Evolutionary conservation across 2,113 vertebrate species (phyloP), one percentile per base, ranked within the genome.

Genomic region (Crotalus viridis): DNA sequence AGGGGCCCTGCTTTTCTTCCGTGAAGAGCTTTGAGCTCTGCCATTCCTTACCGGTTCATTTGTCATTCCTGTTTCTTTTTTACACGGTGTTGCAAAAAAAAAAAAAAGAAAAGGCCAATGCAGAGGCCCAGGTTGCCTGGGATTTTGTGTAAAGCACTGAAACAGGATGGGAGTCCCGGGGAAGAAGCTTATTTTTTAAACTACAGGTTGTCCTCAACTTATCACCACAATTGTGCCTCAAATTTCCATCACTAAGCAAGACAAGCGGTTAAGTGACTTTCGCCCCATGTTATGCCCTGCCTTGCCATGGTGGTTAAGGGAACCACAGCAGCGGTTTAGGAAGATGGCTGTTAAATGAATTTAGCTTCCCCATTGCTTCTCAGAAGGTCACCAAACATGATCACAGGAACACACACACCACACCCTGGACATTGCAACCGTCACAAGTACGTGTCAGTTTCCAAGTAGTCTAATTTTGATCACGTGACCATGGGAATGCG

Each of bases 91-190:
- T 98, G 97, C 95, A 96, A 97, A 96, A n/a, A 8, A 51, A 96
- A 97, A 96, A n/a, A 8, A 51, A 51, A 2, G 6, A 57, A 5
- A 96, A 96, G 96, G 96, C 93, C 96, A 93, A 97, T 96, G 96
- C 97, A 95, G 33, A n/a, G 99, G 98, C 98, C 99, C 98, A 96
- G 99, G 99, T 46, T 98, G 98, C 98, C 98, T 98, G 88, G 93
- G 97, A 46, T 97, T 96, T 98, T 97, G 98, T 97, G 97, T 97
- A 96, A 57, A 85, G 96, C 97, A 96, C 97, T 97, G 97, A 96
- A 97, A 97, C 97, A 98, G 98, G 98, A 98, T 98, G 97, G 97
- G 97, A 98, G 97, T 98, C 96, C 96, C 96, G 97, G 97, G 97
- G 97, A 97, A 96, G 92, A 97, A 97, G 94, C 96, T 13, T 97